Evolutionary conservation across 2,797 vertebrate species (phyloP).

Genomic region (Australoheros facetus): DNA sequence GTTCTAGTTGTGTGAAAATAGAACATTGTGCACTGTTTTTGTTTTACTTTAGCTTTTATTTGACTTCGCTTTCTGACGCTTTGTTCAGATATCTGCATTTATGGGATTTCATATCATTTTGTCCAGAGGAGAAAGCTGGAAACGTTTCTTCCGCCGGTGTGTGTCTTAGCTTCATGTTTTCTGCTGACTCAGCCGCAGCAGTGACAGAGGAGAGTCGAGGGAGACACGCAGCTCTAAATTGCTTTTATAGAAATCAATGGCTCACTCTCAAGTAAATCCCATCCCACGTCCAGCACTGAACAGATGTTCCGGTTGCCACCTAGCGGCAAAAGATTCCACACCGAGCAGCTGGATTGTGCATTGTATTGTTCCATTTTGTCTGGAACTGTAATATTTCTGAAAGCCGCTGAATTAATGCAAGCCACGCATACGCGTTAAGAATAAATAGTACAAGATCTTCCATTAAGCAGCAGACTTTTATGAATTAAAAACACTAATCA

Average conservation of each 20-base stretch:
- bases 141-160: background rate
- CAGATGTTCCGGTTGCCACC: slow-evolving; percentile 60
- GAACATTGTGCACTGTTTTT: background rate
- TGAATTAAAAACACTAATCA: background rate
- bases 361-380: slow-evolving; percentile 19
- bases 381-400: background rate
- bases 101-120: background rate
- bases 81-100: background rate
- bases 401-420: background rate
- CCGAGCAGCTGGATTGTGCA: slow-evolving; percentile 38
- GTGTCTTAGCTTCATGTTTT: slow-evolving; percentile 3
- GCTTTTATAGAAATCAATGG: slow-evolving; percentile 46
- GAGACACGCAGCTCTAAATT: slow-evolving; percentile 26
- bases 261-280: slow-evolving; percentile 22
- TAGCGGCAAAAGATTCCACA: slow-evolving; percentile 44
- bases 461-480: background rate
- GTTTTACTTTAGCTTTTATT: background rate
- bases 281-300: background rate
- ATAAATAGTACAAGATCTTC: background rate
- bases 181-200: slow-evolving; percentile 47
- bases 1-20: background rate
- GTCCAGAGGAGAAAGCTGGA: background rate
- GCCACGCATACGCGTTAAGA: background rate
- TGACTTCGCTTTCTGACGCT: background rate
- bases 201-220: slow-evolving; percentile 23